Evolutionary conservation across 2,888 invertebrate species (phyloP).

Genomic region (Tricholauxania praeusta): DNA sequence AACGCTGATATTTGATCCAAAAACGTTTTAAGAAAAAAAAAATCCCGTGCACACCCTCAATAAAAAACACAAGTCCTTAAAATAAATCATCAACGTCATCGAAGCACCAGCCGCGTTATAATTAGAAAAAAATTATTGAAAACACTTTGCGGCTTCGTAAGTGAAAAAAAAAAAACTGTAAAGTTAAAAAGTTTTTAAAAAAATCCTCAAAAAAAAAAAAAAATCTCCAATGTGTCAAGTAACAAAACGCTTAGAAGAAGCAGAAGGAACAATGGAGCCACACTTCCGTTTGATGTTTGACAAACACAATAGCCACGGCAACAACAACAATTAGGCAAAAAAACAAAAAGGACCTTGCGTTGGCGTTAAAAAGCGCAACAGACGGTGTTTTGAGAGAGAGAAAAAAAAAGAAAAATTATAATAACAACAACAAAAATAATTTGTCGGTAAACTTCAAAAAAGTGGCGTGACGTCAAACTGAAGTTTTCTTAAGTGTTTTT

Average conservation of each 20-base stretch:
- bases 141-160: conserved; percentile 37
- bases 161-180: conserved; percentile 26
- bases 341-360: neutral
- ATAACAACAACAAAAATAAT: conserved; percentile 5
- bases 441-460: conserved; percentile 22
- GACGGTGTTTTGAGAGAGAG: conserved; percentile 11
- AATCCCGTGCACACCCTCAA: neutral
- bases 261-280: conserved; percentile 42
- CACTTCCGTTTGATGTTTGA: conserved; percentile 49
- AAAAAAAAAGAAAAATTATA: neutral
- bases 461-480: conserved; percentile 12
- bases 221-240: conserved; percentile 21
- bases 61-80: no score
- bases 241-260: neutral
- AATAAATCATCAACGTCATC: conserved; percentile 18
- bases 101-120: conserved; percentile 29
- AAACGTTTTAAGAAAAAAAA: conserved; percentile 9
- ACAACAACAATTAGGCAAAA: conserved; percentile 37
- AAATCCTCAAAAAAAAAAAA: neutral
- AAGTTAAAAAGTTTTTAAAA: neutral
- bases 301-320: conserved; percentile 40
- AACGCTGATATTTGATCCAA: conserved; percentile 26
- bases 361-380: conserved; percentile 31
- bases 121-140: conserved; percentile 36
- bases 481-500: conserved; percentile 12